Base-by-base conservation (phyloP, 2,797 vertebrate species). In the Cercopithecus petaurista region DNA sequence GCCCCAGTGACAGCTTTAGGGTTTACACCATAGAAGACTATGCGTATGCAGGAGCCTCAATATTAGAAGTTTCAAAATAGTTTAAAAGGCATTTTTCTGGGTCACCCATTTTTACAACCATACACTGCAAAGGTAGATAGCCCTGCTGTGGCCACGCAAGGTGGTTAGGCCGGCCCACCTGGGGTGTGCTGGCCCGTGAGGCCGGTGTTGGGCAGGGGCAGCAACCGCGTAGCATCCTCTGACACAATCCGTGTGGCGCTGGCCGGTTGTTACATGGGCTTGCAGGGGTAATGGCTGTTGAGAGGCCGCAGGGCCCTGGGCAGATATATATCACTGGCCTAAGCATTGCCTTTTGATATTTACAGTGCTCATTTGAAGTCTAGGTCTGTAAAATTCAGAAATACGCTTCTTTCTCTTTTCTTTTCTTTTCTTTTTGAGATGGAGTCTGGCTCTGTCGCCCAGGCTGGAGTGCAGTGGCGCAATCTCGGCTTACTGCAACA, bases 121-220 rank as follows among this genome's bases (percentile, higher is more conserved):
- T 24, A 46, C 48, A 43, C 50, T 9, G 15, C 43, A 36, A 59
- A 88, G 33, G 39, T 36, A 85, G 48, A 48, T n/a, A 30, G 48
- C 15, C 7, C 7, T 13, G 80, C 72, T 17, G 11, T 17, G 48
- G 59, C n/a, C n/a, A 24, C 5, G 22, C 6, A 1, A 64, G 36
- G 57, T 2, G 0, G n/a, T 36, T 24, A 64, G 33, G 64, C 52
- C 9, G 28, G 52, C 11, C 33, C 21, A 33, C 84, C 76, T 1
- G 1, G 39, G 4, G 43, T 3, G 0, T 0, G 7, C 21, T 48
- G 43, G 43, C 52, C 39, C 28, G 1, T 13, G 30, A 41, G 52
- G 30, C 75, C 33, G 10, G 9, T n/a, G 80, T 24, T 4, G 4
- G 33, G 28, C 13, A 9, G 70, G 14, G n/a, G 46, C 59, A 64